These are phyloP conservation scores for Anodontia alba DNA, from an alignment of 2,888 invertebrate species.

Conservation along the genomic window DNA sequence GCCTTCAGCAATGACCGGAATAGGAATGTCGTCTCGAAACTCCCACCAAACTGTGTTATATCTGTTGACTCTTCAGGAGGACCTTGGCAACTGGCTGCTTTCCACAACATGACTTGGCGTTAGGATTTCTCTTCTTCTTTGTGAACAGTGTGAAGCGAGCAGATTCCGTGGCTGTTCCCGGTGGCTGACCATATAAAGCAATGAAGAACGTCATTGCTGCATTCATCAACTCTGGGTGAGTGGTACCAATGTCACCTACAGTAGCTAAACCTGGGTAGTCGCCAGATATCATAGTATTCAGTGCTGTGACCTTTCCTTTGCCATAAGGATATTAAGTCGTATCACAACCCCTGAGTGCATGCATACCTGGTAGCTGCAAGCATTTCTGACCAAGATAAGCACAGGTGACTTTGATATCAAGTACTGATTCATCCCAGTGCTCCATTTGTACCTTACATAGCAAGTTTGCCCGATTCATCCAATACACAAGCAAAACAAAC, in stretches of 20 bases:
- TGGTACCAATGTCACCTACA: neutral
- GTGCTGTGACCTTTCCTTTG: slow-evolving; percentile 16
- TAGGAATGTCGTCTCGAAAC: slow-evolving; percentile 14
- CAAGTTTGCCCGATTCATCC: slow-evolving; percentile 12
- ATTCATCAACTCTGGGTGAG: slow-evolving; percentile 1
- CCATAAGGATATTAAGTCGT: slow-evolving; percentile 21
- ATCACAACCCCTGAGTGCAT: slow-evolving; percentile 33
- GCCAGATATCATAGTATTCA: slow-evolving; percentile 3
- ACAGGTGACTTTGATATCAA: slow-evolving; percentile 22
- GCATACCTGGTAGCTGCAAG: slow-evolving; percentile 25
- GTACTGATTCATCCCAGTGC: neutral
- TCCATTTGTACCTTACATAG: slow-evolving; percentile 30
- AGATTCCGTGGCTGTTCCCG: slow-evolving; percentile 27
- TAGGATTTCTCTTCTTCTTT: slow-evolving; percentile 21
- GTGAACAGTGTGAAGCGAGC: slow-evolving; percentile 36
- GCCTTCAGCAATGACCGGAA: slow-evolving; percentile 6
- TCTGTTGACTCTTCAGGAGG: slow-evolving; percentile 26
- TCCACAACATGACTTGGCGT: slow-evolving; percentile 25
- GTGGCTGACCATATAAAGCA: slow-evolving; percentile 28
- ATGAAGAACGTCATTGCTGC: slow-evolving; percentile 5
- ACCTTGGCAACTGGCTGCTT: slow-evolving; percentile 22
- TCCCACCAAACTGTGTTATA: slow-evolving; percentile 30
- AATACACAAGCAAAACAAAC: slow-evolving; percentile 23
- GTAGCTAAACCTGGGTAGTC: slow-evolving; percentile 10
- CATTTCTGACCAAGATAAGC: slow-evolving; percentile 29